Conservation (phyloP, 2,888 invertebrate species). For the Slavum lentiscoides region DNA sequence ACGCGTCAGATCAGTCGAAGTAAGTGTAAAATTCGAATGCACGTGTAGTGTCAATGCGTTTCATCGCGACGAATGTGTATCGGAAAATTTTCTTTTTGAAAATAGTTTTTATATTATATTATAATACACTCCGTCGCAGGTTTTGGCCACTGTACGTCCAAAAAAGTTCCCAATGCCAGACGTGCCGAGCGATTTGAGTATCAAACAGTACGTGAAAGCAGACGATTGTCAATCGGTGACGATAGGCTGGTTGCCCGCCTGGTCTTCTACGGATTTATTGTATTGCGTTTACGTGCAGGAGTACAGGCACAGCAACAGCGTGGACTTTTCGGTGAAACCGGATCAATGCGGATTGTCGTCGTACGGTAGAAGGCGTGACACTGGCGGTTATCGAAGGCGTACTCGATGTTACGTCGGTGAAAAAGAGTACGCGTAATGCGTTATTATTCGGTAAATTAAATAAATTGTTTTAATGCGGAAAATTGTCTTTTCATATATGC, state of each 20-base stretch:
- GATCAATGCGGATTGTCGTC: slow-evolving; percentile 12
- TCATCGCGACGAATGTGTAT: too few species aligned
- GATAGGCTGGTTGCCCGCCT: slow-evolving; percentile 65
- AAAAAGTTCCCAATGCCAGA: slow-evolving; percentile 61
- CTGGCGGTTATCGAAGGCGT: not conserved
- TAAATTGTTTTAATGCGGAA: not conserved
- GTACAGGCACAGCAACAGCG: slow-evolving; percentile 6
- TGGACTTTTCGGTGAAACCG: slow-evolving; percentile 19
- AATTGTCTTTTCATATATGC: slow-evolving; percentile 46
- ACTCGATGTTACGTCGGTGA: slow-evolving; percentile 2
- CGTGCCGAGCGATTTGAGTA: slow-evolving; percentile 63
- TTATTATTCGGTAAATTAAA: too few species aligned
- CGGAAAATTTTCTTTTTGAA: too few species aligned
- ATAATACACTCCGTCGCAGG: slow-evolving; percentile 57
- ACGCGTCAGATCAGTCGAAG: slow-evolving; percentile 64
- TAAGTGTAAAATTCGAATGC: slow-evolving; percentile 57
- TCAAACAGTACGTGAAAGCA: slow-evolving; percentile 63
- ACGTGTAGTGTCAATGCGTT: too few species aligned
- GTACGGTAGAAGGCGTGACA: not conserved
- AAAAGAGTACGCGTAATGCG: not conserved
- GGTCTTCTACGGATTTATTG: slow-evolving; percentile 6
- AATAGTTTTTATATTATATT: not conserved
- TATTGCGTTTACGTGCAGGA: slow-evolving; percentile 48
- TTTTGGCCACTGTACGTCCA: slow-evolving; percentile 62
- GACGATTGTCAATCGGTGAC: slow-evolving; percentile 64